Conservation (phyloP, 2,888 invertebrate genomes). For the Capitulum mitella region DNA sequence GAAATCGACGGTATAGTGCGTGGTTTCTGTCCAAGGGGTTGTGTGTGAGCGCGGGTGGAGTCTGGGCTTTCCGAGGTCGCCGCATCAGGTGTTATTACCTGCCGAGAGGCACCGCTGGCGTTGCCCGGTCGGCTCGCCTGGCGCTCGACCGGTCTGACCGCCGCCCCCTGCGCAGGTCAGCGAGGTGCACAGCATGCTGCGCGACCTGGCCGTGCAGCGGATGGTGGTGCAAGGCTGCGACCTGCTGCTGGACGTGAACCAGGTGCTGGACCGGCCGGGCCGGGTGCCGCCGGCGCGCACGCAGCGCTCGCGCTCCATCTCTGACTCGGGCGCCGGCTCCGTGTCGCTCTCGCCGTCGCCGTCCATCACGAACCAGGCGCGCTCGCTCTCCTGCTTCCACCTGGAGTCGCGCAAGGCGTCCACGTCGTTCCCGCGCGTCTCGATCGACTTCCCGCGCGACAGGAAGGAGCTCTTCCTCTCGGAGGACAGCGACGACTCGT, state of each 20-base stretch:
- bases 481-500: slow-evolving; percentile 17
- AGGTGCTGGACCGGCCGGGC: slow-evolving; percentile 87
- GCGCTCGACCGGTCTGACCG: not conserved
- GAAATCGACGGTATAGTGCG: too few relatives aligned
- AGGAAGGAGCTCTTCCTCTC: slow-evolving; percentile 1
- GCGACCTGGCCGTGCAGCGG: slow-evolving; percentile 81
- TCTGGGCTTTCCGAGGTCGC: too few relatives aligned
- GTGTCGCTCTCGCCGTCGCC: not conserved
- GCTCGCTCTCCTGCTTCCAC: slow-evolving; percentile 25
- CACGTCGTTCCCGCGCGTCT: slow-evolving; percentile 18
- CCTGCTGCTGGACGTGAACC: slow-evolving; percentile 82
- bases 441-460: slow-evolving; percentile 25
- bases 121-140: too few relatives aligned
- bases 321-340: slow-evolving; percentile 10
- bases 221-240: slow-evolving; percentile 93
- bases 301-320: slow-evolving; percentile 8
- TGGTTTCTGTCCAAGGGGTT: too few relatives aligned
- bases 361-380: slow-evolving; percentile 15
- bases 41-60: too few relatives aligned
- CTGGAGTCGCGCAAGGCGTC: not conserved
- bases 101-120: too few relatives aligned
- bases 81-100: too few relatives aligned
- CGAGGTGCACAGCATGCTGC: slow-evolving; percentile 83
- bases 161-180: slow-evolving; percentile 55
- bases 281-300: slow-evolving; percentile 29